Conservation (phyloP, 1,140 invertebrate species). For the Penaeus vannamei region DNA sequence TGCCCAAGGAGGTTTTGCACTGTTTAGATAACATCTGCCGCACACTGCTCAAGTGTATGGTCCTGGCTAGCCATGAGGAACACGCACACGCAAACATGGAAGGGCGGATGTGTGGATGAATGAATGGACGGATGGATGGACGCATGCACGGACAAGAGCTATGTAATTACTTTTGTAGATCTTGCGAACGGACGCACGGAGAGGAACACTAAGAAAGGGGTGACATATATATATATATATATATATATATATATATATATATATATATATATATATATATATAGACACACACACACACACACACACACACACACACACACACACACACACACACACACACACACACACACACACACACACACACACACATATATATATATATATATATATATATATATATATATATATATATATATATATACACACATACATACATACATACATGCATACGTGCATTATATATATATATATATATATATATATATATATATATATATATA, state of each 20-base stretch:
- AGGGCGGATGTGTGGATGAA: neutral
- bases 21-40: neutral
- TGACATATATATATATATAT: neutral
- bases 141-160: neutral
- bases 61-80: neutral
- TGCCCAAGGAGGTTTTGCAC: neutral
- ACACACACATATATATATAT: neutral
- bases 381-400: neutral
- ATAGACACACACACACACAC: neutral
- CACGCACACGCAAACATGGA: neutral
- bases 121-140: neutral
- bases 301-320: neutral
- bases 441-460: neutral
- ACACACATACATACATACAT: neutral
- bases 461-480: no score
- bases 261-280: conserved; percentile 19
- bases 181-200: neutral
- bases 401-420: neutral
- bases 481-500: no score
- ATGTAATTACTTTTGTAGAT: neutral
- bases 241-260: conserved; percentile 22
- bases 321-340: neutral
- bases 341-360: neutral
- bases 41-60: neutral
- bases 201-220: neutral